Evolutionary conservation across 1,140 invertebrate genomes (phyloP).

Genomic region (Anadara kagoshimensis): DNA sequence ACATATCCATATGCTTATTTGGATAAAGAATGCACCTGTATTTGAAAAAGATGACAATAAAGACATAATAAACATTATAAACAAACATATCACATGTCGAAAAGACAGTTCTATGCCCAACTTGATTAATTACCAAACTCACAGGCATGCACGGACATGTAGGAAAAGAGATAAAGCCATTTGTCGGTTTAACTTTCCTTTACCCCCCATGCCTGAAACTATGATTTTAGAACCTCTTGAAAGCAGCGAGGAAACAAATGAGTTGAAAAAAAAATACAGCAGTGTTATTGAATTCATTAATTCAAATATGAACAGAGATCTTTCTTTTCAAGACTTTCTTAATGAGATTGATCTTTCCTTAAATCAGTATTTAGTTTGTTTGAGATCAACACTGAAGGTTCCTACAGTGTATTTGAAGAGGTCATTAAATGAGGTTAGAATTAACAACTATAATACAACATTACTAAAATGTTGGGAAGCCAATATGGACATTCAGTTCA

Average conservation of each 20-base stretch:
- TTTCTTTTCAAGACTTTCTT: conserved; percentile 29
- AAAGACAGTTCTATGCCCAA: background rate
- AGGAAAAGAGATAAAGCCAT: conserved; percentile 12
- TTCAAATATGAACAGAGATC: conserved; percentile 5
- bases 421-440: conserved; percentile 7
- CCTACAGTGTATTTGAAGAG: conserved; percentile 17
- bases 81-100: conserved; percentile 5
- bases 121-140: conserved; percentile 15
- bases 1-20: conserved; percentile 26
- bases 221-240: background rate
- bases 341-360: background rate
- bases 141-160: conserved; percentile 17
- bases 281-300: background rate
- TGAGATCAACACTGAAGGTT: background rate
- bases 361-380: background rate
- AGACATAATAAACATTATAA: background rate
- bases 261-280: conserved; percentile 21
- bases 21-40: conserved; percentile 28
- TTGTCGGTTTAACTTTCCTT: conserved; percentile 5
- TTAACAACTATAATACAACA: conserved; percentile 6
- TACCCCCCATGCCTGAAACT: conserved; percentile 2
- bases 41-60: conserved; percentile 6
- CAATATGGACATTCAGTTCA: no score
- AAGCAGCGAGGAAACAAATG: conserved; percentile 14
- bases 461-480: conserved; percentile 13